phyloP scores from a whole-genome alignment of 2,888 invertebrate species.

The Ischnus inquisitorius region DNA sequence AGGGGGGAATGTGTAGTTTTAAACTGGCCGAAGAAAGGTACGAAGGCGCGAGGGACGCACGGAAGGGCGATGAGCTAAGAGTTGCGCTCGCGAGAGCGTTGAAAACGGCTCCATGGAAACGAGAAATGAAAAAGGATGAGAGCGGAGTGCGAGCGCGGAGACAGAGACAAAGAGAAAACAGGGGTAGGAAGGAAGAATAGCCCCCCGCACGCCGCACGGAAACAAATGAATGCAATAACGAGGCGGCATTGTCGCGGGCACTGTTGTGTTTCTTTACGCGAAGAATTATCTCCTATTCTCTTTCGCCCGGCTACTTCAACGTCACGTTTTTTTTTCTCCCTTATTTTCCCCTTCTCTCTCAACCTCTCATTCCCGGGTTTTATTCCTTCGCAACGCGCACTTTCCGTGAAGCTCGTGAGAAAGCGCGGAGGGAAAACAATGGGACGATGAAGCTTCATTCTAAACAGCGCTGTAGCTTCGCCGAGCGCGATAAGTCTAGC shows the following conservation, averaged over 20 bases:
- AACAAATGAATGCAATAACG: constrained; percentile 76
- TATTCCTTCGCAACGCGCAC: constrained; percentile 56
- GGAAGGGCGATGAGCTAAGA: constrained; percentile 45
- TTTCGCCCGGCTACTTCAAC: constrained; percentile 63
- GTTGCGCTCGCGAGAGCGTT: constrained; percentile 25
- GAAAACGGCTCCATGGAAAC: constrained; percentile 33
- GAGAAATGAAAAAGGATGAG: constrained; percentile 67
- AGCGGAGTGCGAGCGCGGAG: constrained; percentile 17
- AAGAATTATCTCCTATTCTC: constrained; percentile 73
- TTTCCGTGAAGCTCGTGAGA: constrained; percentile 22
- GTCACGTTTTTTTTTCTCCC: constrained; percentile 54
- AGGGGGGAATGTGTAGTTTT: constrained; percentile 25
- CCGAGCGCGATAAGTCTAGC: constrained; percentile 67
- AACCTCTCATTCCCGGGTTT: constrained; percentile 48
- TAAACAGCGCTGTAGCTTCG: constrained; percentile 64
- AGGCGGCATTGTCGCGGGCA: constrained; percentile 73
- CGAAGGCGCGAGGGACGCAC: constrained; percentile 23
- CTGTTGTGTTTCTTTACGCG: constrained; percentile 72
- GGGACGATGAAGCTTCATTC: constrained; percentile 63
- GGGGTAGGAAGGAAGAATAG: constrained; percentile 40
- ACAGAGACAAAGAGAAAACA: constrained; percentile 48
- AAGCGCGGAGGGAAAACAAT: constrained; percentile 62
- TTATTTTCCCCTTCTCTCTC: constrained; percentile 28
- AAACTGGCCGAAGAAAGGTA: constrained; percentile 11
- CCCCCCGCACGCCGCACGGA: constrained; percentile 53